Evolutionary conservation across 2,797 vertebrate species (phyloP).

Genomic region (Poeciliopsis paucimaculata): DNA sequence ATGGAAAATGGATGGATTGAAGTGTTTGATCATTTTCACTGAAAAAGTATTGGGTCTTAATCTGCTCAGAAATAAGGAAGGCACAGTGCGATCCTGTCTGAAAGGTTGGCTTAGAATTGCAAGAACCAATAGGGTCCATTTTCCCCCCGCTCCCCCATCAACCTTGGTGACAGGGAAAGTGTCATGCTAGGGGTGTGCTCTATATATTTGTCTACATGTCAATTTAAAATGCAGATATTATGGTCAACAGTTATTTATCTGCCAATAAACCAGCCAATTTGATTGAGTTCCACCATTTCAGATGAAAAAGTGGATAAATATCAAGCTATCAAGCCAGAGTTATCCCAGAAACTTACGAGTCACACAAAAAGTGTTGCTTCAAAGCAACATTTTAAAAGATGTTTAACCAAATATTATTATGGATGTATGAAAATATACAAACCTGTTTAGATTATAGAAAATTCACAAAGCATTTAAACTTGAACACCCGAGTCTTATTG

Average conservation of each 20-base stretch:
- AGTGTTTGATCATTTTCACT: too few species aligned
- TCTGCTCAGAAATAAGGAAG: neutral
- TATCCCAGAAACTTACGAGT: neutral
- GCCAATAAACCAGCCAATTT: neutral
- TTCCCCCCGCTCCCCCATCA: too few species aligned
- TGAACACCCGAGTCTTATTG: neutral
- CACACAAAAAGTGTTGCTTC: neutral
- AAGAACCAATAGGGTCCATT: too few species aligned
- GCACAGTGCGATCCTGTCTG: neutral
- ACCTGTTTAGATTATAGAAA: neutral
- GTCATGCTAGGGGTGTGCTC: too few species aligned
- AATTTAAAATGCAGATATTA: neutral
- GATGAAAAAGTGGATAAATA: neutral
- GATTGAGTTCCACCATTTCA: neutral
- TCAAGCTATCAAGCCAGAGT: neutral
- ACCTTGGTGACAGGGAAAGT: too few species aligned
- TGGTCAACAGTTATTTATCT: neutral
- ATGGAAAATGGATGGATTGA: too few species aligned
- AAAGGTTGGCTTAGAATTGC: neutral
- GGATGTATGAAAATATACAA: neutral
- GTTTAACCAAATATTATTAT: neutral
- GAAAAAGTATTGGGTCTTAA: neutral
- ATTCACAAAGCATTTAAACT: neutral
- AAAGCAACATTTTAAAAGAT: neutral
- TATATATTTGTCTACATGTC: too few species aligned